Percentiles rank a stretch among this genome's conserved stretches.
These are phyloP conservation scores for Pedionomus torquatus DNA, from an alignment of 2,113 vertebrate genomes.

Conservation along the genomic window DNA sequence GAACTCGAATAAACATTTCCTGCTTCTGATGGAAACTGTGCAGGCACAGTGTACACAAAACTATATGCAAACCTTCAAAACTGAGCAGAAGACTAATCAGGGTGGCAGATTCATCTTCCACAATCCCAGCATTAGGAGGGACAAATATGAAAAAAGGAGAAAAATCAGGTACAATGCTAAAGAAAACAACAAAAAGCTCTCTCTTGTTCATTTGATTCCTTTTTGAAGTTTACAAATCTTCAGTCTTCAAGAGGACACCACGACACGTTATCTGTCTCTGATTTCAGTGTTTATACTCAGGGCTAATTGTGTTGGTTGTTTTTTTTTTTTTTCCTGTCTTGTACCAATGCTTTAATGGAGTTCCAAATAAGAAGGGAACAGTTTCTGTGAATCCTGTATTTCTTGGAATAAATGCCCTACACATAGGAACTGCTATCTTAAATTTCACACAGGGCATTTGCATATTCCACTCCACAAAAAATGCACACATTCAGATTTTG, in stretches of 20 bases:
- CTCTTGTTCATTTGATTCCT: not conserved
- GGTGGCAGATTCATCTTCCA: not conserved
- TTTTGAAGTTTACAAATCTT: slow-evolving; percentile 31
- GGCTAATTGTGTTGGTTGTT: not conserved
- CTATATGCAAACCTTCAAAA: not conserved
- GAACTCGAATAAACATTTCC: slow-evolving; percentile 90
- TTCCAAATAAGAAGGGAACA: slow-evolving; percentile 8
- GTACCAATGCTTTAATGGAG: not conserved
- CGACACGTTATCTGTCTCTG: not conserved
- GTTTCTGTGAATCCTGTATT: not conserved
- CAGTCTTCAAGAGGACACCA: not conserved
- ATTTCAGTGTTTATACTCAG: slow-evolving; percentile 11
- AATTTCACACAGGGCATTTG: not conserved
- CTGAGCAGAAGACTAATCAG: not conserved
- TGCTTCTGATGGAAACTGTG: slow-evolving; percentile 80
- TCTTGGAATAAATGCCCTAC: not conserved
- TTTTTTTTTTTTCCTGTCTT: slow-evolving; percentile 50
- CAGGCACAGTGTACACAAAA: slow-evolving; percentile 34
- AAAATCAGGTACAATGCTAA: not conserved
- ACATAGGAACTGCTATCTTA: not conserved
- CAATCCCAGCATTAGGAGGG: not conserved
- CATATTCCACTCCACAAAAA: not conserved
- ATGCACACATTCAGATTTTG: not conserved
- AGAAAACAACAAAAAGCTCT: not conserved
- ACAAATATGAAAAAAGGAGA: not conserved